Evolutionary conservation across 2,888 invertebrate genomes (phyloP).

Genomic region (Thymelicus sylvestris): DNA sequence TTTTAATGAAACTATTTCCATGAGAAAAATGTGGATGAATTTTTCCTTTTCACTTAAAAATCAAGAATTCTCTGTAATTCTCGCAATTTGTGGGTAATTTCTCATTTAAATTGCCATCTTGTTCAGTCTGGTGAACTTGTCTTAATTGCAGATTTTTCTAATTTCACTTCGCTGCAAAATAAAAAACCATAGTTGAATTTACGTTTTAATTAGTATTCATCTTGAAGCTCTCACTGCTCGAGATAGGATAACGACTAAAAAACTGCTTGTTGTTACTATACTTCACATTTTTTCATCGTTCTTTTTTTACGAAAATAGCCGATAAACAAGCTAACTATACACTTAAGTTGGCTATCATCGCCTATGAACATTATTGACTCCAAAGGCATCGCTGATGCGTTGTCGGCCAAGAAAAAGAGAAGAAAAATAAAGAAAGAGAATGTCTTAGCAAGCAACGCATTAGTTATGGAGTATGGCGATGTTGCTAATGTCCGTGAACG

Average conservation of each 20-base stretch:
- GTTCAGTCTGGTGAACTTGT: conserved; percentile 4
- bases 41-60: neutral
- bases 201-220: neutral
- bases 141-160: conserved; percentile 6
- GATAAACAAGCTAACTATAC: too few relatives aligned
- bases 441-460: too few relatives aligned
- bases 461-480: too few relatives aligned
- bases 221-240: neutral
- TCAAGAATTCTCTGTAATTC: conserved; percentile 9
- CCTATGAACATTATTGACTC: too few relatives aligned
- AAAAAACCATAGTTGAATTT: neutral
- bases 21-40: neutral
- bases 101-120: conserved; percentile 16
- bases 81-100: conserved; percentile 14
- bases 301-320: too few relatives aligned
- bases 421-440: too few relatives aligned
- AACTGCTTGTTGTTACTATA: too few relatives aligned
- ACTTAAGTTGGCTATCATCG: too few relatives aligned
- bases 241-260: neutral
- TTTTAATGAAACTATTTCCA: neutral
- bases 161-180: neutral
- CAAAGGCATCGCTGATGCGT: too few relatives aligned
- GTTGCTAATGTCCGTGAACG: too few relatives aligned
- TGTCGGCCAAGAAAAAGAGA: too few relatives aligned
- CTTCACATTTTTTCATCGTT: too few relatives aligned